phyloP scores from a whole-genome alignment of 2,113 vertebrate genomes.

The Labeo catla region DNA sequence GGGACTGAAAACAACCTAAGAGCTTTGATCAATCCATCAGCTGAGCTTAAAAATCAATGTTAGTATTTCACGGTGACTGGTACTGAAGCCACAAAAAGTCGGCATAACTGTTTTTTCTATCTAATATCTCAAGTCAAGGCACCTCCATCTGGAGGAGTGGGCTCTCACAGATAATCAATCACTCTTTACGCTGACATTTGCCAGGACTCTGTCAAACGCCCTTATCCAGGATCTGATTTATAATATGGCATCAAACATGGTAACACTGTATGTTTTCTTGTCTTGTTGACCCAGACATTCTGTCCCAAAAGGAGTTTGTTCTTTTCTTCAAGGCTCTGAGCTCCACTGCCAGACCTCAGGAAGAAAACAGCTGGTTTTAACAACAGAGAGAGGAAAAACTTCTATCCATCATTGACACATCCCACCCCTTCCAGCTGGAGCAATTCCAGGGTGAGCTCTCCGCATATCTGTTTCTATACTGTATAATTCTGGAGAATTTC shows the following conservation, averaged over 20 bases:
- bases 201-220: not conserved
- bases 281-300: conserved; percentile 12
- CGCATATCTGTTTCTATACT: conserved; percentile 9
- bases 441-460: conserved; percentile 3
- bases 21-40: not conserved
- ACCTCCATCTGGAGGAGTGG: not conserved
- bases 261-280: conserved; percentile 14
- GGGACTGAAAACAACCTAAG: not conserved
- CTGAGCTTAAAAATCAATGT: conserved; percentile 37
- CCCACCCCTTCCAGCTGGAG: conserved; percentile 44
- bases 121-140: not conserved
- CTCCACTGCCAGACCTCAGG: conserved; percentile 40
- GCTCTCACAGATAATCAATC: conserved; percentile 8
- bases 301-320: conserved; percentile 12
- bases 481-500: conserved; percentile 6
- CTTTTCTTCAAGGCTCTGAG: conserved; percentile 15
- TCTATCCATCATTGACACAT: conserved; percentile 35
- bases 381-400: conserved; percentile 13
- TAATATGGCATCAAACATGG: conserved; percentile 8
- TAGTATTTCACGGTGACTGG: not conserved
- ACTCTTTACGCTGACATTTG: not conserved
- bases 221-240: not conserved
- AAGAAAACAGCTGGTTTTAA: conserved; percentile 53
- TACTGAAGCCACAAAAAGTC: conserved; percentile 10
- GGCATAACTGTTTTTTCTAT: not conserved